Evolutionary conservation across 2,797 vertebrate species (phyloP).

Genomic region (Epinephelus coioides): DNA sequence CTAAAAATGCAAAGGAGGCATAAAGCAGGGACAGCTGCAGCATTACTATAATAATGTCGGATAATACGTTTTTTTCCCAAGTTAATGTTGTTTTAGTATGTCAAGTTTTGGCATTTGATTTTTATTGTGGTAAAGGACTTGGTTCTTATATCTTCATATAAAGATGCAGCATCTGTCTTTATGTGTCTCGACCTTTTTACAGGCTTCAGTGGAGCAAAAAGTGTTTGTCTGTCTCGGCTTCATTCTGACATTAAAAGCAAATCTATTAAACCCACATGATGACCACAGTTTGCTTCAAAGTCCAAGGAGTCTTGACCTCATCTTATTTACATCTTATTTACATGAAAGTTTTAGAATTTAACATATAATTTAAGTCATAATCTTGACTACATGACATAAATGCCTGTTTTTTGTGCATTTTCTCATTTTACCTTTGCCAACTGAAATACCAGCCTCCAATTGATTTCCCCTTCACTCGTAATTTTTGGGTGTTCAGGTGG

Average conservation of each 20-base stretch:
- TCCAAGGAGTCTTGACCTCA: not conserved
- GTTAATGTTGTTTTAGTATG: not conserved
- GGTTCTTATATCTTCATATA: not conserved
- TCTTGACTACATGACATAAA: slow-evolving; percentile 5
- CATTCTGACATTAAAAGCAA: not conserved
- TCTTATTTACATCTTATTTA: not conserved
- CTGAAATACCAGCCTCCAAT: not conserved
- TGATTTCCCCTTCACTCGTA: not conserved
- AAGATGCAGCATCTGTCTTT: not conserved
- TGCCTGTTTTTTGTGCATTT: not conserved
- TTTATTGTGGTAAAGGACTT: not conserved
- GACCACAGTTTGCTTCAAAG: not conserved
- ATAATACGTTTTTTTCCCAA: not conserved
- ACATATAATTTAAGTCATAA: not conserved
- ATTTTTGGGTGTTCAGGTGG: not conserved
- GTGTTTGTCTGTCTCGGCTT: not conserved
- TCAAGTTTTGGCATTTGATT: not conserved
- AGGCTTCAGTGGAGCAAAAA: not conserved
- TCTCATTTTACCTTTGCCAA: not conserved
- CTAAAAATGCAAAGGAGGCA: too few species aligned
- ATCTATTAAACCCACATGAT: not conserved
- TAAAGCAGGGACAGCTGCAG: too few species aligned
- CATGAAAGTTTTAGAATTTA: not conserved
- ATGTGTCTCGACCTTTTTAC: not conserved
- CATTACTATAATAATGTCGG: not conserved